Conservation (phyloP, 2,113 vertebrate species). For the Vicugna pacos region DNA sequence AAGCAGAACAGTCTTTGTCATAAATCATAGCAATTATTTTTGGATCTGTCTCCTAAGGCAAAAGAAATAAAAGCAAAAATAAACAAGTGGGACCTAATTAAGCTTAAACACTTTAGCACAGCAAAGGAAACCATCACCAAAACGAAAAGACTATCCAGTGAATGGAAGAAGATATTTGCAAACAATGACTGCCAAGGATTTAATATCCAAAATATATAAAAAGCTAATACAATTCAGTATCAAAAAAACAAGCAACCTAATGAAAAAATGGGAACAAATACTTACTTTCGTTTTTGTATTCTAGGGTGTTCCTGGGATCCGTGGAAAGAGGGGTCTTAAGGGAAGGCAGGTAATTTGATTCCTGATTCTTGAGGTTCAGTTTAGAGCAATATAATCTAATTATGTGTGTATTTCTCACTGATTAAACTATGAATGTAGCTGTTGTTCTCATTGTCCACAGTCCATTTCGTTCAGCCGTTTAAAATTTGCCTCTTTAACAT, state of each 20-base stretch:
- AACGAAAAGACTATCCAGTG: neutral
- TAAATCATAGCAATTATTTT: neutral
- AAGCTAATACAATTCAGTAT: neutral
- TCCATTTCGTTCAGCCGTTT: constrained; percentile 4
- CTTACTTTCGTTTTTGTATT: constrained; percentile 65
- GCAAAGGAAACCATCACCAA: neutral
- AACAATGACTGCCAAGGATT: neutral
- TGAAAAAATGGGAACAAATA: neutral
- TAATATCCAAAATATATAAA: neutral
- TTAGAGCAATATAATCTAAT: constrained; percentile 20
- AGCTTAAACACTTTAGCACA: neutral
- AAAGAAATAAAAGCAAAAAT: neutral
- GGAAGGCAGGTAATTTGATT: constrained; percentile 92
- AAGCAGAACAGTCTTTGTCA: neutral
- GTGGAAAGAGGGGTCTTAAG: constrained; percentile 94
- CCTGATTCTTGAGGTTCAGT: neutral
- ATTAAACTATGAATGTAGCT: neutral
- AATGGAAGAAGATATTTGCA: neutral
- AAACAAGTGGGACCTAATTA: neutral
- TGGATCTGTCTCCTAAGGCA: neutral
- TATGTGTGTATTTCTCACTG: neutral
- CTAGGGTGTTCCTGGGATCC: constrained; percentile 93
- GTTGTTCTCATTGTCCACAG: neutral
- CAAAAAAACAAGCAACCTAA: neutral
- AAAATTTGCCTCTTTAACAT: neutral